A percentile compares a stretch with the other conserved stretches of the same genome.
phyloP scores from a whole-genome alignment of 2,888 invertebrate species.

The Philopedon plagiatum region DNA sequence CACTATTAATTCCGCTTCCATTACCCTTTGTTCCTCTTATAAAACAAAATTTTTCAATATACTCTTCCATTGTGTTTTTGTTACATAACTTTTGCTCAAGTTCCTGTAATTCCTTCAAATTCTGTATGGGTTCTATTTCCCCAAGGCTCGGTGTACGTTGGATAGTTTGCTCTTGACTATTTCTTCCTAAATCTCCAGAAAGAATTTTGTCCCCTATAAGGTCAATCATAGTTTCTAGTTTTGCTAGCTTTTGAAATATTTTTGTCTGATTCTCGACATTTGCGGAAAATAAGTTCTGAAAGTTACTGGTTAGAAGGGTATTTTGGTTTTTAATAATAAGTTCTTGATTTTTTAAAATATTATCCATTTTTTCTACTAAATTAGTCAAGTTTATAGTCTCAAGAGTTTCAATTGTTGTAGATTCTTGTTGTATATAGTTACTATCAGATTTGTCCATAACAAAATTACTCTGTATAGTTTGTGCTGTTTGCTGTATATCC shows the following conservation, averaged over 20 bases:
- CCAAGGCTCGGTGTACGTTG: not conserved
- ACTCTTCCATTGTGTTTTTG: conserved; percentile 23
- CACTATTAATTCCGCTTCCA: conserved; percentile 41
- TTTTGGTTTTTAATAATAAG: conserved; percentile 6
- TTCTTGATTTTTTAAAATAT: not conserved
- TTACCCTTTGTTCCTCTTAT: conserved; percentile 42
- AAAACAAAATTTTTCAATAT: conserved; percentile 26
- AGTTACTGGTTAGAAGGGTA: not conserved
- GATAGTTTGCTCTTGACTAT: not conserved
- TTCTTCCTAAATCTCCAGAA: not conserved
- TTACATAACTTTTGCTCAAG: conserved; percentile 43
- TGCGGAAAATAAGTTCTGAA: not conserved
- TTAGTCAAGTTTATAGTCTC: not conserved
- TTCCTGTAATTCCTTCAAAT: not conserved
- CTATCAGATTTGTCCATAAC: not conserved
- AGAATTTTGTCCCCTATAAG: not conserved
- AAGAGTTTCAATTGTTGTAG: not conserved
- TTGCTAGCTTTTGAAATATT: conserved; percentile 23
- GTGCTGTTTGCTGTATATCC: not conserved
- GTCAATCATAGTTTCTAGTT: conserved; percentile 25
- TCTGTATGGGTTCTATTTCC: not conserved
- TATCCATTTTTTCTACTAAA: not conserved
- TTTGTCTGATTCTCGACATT: conserved; percentile 1
- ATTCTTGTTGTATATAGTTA: not conserved
- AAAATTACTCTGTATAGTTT: not conserved